phyloP scores from a whole-genome alignment of 2,797 vertebrate genomes.

The Cryptoblepharus egeriae region DNA sequence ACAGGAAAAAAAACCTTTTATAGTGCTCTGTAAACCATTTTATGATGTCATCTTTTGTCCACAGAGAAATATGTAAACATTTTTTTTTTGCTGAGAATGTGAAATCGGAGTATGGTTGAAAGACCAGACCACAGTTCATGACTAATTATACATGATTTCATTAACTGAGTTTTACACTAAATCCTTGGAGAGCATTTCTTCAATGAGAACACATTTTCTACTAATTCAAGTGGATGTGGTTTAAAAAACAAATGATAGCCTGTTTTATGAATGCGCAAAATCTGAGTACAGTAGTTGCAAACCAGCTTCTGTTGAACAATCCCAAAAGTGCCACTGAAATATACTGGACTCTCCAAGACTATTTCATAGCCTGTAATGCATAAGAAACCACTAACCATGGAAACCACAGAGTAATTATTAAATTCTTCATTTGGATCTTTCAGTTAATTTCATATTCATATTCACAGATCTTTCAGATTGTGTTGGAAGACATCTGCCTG shows the following conservation, averaged over 20 bases:
- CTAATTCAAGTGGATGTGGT: neutral
- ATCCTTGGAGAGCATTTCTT: constrained; percentile 21
- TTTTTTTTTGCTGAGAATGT: constrained; percentile 9
- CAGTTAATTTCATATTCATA: too few relatives aligned
- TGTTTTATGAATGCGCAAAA: constrained; percentile 19
- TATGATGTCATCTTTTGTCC: neutral
- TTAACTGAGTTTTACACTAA: constrained; percentile 24
- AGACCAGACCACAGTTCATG: neutral
- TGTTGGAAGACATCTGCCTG: too few relatives aligned
- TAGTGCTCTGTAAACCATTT: constrained; percentile 24
- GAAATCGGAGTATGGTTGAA: constrained; percentile 1
- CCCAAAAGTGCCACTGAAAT: too few relatives aligned
- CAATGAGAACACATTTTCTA: constrained; percentile 1
- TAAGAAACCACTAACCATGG: too few relatives aligned
- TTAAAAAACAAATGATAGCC: neutral
- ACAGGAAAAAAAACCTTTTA: neutral
- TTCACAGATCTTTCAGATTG: too few relatives aligned
- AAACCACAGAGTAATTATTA: too few relatives aligned
- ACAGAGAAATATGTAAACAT: neutral
- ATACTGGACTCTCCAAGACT: too few relatives aligned
- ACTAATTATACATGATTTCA: neutral
- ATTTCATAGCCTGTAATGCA: too few relatives aligned
- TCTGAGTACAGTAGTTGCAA: neutral
- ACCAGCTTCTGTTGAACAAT: too few relatives aligned
- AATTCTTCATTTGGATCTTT: too few relatives aligned